Evolutionary conservation across 2,888 invertebrate species (phyloP).

Genomic region (Aradus depressus): DNA sequence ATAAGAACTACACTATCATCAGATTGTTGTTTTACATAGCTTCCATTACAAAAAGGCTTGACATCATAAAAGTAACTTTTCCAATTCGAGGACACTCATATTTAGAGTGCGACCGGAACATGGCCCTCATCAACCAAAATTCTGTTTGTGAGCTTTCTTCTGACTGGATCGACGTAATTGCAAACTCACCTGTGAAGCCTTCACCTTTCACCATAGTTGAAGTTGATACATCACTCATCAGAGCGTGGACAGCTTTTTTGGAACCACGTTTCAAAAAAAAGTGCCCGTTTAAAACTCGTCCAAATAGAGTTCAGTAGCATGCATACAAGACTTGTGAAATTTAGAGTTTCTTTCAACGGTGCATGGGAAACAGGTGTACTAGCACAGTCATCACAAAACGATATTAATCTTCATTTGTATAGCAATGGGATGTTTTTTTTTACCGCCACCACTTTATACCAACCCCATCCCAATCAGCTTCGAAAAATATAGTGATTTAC

Average conservation of each 20-base stretch:
- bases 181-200: background rate
- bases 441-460: background rate
- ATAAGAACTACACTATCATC: constrained; percentile 11
- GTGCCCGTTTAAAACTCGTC: constrained; percentile 1
- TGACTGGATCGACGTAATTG: background rate
- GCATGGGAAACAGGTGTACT: background rate
- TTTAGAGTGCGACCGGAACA: too few species aligned
- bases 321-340: constrained; percentile 1
- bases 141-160: background rate
- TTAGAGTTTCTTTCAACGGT: background rate
- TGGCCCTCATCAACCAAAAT: background rate
- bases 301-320: background rate
- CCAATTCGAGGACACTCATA: too few species aligned
- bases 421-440: background rate
- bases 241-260: constrained; percentile 2
- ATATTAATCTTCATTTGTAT: background rate
- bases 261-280: background rate
- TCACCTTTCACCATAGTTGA: constrained; percentile 1
- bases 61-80: constrained; percentile 2
- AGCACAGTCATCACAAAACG: background rate
- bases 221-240: background rate
- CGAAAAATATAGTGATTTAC: background rate
- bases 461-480: background rate
- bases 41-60: background rate
- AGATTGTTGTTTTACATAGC: constrained; percentile 2